phyloP scores from a whole-genome alignment of 2,888 invertebrate species.

The Athalia rosae region DNA sequence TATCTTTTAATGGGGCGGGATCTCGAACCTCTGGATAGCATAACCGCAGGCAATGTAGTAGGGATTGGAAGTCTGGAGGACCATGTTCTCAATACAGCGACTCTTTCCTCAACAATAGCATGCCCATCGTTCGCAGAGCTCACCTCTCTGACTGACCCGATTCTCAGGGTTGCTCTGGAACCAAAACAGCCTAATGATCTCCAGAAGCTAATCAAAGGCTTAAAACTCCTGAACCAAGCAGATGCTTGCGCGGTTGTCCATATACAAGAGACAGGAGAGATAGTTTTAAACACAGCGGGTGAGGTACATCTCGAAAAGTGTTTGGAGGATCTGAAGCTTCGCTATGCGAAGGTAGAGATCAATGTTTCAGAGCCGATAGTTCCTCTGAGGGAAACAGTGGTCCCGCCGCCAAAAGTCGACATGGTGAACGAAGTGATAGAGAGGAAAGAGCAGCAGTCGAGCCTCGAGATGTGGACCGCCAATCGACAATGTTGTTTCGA shows the following conservation, averaged over 20 bases:
- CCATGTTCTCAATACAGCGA: conserved; percentile 91
- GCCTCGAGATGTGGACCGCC: conserved; percentile 76
- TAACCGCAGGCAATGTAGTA: conserved; percentile 93
- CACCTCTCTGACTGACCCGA: conserved; percentile 86
- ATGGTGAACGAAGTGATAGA: conserved; percentile 91
- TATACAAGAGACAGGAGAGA: conserved; percentile 95
- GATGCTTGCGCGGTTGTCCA: conserved; percentile 95
- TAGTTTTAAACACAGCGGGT: conserved; percentile 95
- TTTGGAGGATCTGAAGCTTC: conserved; percentile 89
- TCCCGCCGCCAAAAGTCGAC: conserved; percentile 86
- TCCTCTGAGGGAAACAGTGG: conserved; percentile 95
- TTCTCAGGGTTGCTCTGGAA: conserved; percentile 95
- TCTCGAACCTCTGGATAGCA: conserved; percentile 84
- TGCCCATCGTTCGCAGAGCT: conserved; percentile 93
- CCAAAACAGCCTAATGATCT: conserved; percentile 88
- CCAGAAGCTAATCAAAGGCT: conserved; percentile 82
- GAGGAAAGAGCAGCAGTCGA: conserved; percentile 75
- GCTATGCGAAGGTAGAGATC: conserved; percentile 91
- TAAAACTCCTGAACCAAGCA: conserved; percentile 92
- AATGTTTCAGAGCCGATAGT: conserved; percentile 97
- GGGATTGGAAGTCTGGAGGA: conserved; percentile 92
- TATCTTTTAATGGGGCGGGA: conserved; percentile 97
- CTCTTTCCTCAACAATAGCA: conserved; percentile 86
- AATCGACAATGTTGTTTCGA: conserved; percentile 84
- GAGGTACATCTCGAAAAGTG: conserved; percentile 98